Base-by-base conservation (phyloP, 2,888 invertebrate genomes). In the Rhodophaea formosa region DNA sequence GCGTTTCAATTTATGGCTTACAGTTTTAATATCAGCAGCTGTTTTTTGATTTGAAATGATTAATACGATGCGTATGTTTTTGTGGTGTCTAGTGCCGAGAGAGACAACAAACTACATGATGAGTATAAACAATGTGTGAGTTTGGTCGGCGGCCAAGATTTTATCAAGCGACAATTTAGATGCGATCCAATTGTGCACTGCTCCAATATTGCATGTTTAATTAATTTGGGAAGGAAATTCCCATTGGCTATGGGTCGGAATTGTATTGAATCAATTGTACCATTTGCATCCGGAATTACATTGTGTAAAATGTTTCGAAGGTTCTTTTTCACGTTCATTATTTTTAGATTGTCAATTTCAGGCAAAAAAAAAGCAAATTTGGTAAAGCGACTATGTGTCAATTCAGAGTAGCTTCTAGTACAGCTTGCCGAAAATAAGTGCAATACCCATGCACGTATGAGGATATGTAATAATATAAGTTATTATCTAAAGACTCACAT, bases 81-180 rank as follows among this genome's bases (percentile, higher is more conserved):
- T 35, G 51, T 16, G 7, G 12, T 16, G 51, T 35, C 51, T 51
- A 35, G 10, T 35, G 35, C 51, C 17, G 15, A 17, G 16, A 51
- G 16, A 16, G 51, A 39, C 39, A 53, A 60, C 59, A 62, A 61
- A 62, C 45, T 35, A 45, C 44, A 52, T 14, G 39, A 47, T 35
- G 42, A 35, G 29, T 49, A 30, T 53, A 39, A 35, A 53, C 45
- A 46, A 30, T 14, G 32, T 16, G 15, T 49, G 53, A 63, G 53
- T 69, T 82, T 85, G 84, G 77, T 79, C 57, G 49, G 17, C 54
- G 74, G 84, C 85, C 85, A 86, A 75, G 67, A 58, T 67, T 73
- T 75, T 79, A 79, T 78, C 70, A 77, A 70, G 72, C 73, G 74
- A 80, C 73, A 78, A 78, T 80, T 77, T 74, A 71, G 71, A 72